Percentiles rank a stretch among this genome's conserved stretches.
Conservation (phyloP, 2,797 vertebrate species). For the Yasuhikotakia modesta region DNA sequence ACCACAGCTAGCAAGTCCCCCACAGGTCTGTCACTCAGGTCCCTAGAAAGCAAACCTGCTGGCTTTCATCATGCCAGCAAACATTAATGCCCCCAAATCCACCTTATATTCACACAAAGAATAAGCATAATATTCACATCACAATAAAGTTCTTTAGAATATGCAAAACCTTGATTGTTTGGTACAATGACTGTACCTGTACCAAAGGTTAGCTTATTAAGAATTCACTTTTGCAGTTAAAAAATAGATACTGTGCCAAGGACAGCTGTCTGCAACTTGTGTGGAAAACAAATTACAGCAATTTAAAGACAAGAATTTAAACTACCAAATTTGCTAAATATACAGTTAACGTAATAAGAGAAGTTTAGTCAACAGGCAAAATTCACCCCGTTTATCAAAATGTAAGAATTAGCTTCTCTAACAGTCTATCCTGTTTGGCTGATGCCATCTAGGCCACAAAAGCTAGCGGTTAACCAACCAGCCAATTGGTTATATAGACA, state of each 20-base stretch:
- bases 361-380: no score
- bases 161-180: not conserved
- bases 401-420: no score
- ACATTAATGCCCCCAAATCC: constrained; percentile 37
- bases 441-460: not conserved
- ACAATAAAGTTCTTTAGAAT: not conserved
- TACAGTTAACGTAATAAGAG: no score
- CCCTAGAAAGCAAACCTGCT: constrained; percentile 51
- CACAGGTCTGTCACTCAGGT: constrained; percentile 55
- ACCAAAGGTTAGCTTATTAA: no score
- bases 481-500: no score
- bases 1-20: constrained; percentile 64
- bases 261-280: not conserved
- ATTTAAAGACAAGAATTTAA: not conserved
- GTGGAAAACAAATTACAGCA: not conserved
- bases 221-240: not conserved
- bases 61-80: constrained; percentile 55
- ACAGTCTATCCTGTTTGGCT: not conserved
- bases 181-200: not conserved
- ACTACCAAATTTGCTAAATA: no score
- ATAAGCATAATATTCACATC: constrained; percentile 7
- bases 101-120: constrained; percentile 29
- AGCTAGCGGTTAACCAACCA: no score
- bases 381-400: no score
- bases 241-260: not conserved